Conservation (phyloP, 2,888 invertebrate genomes). For the Mythimna pallens region DNA sequence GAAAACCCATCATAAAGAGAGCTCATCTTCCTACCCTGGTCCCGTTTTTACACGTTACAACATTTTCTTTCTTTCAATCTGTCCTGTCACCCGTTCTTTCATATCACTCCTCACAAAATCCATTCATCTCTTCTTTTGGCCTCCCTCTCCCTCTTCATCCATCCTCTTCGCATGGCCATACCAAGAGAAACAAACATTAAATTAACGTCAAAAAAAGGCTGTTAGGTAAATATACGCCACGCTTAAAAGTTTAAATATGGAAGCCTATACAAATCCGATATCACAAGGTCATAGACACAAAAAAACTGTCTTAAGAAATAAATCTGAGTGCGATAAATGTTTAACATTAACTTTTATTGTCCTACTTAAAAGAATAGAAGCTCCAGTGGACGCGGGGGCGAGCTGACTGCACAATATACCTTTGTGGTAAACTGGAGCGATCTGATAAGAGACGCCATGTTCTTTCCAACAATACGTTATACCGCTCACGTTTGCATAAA, state of each 20-base stretch:
- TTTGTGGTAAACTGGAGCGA: constrained; percentile 67
- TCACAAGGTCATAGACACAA: neutral
- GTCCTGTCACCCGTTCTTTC: too few relatives aligned
- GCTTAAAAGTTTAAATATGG: neutral
- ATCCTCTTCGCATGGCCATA: too few relatives aligned
- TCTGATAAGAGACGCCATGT: constrained; percentile 69
- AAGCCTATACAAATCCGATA: neutral
- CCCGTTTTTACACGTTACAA: too few relatives aligned
- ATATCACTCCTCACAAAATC: too few relatives aligned
- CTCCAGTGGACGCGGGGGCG: constrained; percentile 45
- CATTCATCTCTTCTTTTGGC: too few relatives aligned
- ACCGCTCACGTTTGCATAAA: constrained; percentile 63
- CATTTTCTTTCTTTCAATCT: too few relatives aligned
- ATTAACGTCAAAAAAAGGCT: too few relatives aligned
- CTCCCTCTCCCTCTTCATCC: too few relatives aligned
- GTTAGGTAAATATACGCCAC: neutral
- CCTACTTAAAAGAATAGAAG: constrained; percentile 51
- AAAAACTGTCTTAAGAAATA: constrained; percentile 16
- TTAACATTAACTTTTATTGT: constrained; percentile 48
- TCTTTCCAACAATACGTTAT: constrained; percentile 63
- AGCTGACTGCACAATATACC: constrained; percentile 51
- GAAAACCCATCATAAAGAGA: too few relatives aligned
- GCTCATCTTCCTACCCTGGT: too few relatives aligned
- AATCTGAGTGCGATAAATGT: constrained; percentile 16
- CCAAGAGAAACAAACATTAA: too few relatives aligned